A percentile compares a stretch with the other conserved stretches of the same genome.
Evolutionary conservation across 1,140 invertebrate species (phyloP).

Genomic region (Steinernema khuongi): DNA sequence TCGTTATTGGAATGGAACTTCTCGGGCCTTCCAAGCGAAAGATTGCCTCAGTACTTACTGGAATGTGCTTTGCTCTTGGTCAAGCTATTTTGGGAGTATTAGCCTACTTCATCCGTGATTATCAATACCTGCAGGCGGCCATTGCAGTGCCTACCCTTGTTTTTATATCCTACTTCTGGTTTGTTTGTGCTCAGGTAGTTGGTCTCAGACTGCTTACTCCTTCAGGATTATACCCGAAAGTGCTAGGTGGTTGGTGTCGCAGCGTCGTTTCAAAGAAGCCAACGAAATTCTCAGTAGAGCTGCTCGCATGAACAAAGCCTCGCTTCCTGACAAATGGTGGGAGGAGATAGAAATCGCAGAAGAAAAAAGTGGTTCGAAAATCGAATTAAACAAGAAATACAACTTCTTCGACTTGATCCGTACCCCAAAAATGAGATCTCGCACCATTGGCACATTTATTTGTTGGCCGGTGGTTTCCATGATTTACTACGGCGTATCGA

Average conservation of each 20-base stretch:
- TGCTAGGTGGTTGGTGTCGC: conserved; percentile 59
- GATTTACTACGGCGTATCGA: conserved; percentile 59
- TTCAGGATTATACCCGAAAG: conserved; percentile 60
- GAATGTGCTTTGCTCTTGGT: conserved; percentile 60
- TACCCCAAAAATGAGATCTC: conserved; percentile 46
- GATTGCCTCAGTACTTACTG: conserved; percentile 60
- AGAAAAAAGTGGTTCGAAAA: neutral
- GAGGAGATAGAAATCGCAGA: conserved; percentile 41
- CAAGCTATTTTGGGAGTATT: conserved; percentile 59
- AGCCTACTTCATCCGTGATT: conserved; percentile 60
- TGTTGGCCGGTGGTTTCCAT: conserved; percentile 57
- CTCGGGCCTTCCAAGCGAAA: conserved; percentile 60
- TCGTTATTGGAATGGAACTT: conserved; percentile 60
- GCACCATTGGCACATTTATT: conserved; percentile 28
- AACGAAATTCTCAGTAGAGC: conserved; percentile 53
- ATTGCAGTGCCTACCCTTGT: conserved; percentile 52
- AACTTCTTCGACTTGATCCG: conserved; percentile 49
- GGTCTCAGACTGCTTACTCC: too few relatives aligned
- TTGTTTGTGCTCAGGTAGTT: conserved; percentile 25
- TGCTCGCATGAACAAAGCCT: conserved; percentile 47
- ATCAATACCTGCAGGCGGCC: conserved; percentile 60
- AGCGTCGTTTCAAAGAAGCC: conserved; percentile 53
- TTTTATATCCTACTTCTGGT: conserved; percentile 59
- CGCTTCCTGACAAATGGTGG: conserved; percentile 55
- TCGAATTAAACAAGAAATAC: conserved; percentile 26